Base-by-base conservation (phyloP, 2,113 vertebrate genomes). In the Calypte anna region DNA sequence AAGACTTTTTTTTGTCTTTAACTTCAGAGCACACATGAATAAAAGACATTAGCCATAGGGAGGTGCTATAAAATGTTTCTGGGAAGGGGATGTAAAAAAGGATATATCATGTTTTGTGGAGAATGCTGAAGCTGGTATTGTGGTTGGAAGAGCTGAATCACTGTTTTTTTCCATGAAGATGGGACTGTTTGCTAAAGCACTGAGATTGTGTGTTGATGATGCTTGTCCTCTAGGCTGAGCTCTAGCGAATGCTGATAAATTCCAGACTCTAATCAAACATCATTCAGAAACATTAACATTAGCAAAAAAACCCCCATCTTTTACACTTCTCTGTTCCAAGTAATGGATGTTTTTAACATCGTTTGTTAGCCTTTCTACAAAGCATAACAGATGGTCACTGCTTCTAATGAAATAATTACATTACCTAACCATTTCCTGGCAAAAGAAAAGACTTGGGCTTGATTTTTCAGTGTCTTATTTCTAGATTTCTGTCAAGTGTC, bases 221-320 rank as follows among this genome's bases (percentile, higher is more conserved):
- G 40, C 13, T 66, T 77, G n/a, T 88, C 43, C 76, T 86, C 53
- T 31, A 82, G 58, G 23, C 50, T 91, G 69, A 78, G 46, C 69
- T 68, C 57, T 61, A 73, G 30, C 27, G 79, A 75, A 73, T 66
- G 55, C 75, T 73, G 87, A 85, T 88, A 82, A 70, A 91, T 67
- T 85, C 82, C 75, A 88, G 78, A 48, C 63, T 86, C 75, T 77
- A 89, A 95, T 89, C 36, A 91, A 85, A 76, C 24, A 50, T 80
- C 59, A 90, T 91, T 87, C 67, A 77, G 79, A 85, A 87, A 90
- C 82, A 82, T 89, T 91, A 90, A 61, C 44, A 28, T 96, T 96
- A 77, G n/a, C 48, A 91, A 91, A 92, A 80, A 92, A 92, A 79
- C 28, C 43, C 40, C 40, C 40, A 40, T 40, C 14, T 93, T 95